A percentile compares a stretch with the other conserved stretches of the same genome.
Evolutionary conservation across 2,797 vertebrate genomes (phyloP).

Genomic region (Gallinago stenura): DNA sequence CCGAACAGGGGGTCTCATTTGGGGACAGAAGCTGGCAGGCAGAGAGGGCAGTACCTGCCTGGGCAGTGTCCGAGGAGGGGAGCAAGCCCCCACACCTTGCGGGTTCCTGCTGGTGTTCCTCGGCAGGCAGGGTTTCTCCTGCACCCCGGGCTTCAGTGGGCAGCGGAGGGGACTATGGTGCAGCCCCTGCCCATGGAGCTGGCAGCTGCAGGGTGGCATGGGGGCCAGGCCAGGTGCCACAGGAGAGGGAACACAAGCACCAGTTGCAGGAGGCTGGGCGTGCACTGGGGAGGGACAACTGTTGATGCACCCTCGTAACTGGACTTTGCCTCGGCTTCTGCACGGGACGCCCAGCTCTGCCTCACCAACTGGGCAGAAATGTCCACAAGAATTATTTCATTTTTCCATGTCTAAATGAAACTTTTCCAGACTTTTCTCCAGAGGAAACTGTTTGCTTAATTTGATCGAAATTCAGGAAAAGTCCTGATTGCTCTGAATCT

Average conservation of each 20-base stretch:
- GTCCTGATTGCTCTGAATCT: neutral
- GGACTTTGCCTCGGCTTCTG: neutral
- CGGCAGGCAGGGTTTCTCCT: neutral
- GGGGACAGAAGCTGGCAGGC: neutral
- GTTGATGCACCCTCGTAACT: neutral
- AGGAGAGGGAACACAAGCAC: neutral
- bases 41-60: neutral
- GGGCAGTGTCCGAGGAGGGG: neutral
- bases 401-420: neutral
- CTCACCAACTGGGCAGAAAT: fast-evolving
- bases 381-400: neutral
- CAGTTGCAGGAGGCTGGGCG: neutral
- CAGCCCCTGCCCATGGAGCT: neutral
- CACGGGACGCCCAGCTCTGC: fast-evolving
- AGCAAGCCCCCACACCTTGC: neutral
- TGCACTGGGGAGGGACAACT: neutral
- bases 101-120: fast-evolving
- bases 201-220: fast-evolving
- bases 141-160: neutral
- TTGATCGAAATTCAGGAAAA: neutral
- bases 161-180: fast-evolving
- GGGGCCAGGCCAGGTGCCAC: neutral
- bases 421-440: neutral
- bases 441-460: neutral
- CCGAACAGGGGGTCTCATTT: fast-evolving